Evolutionary conservation across 1,140 invertebrate species (phyloP), one percentile per base, ranked within the genome.

Genomic region (Atopsyche davidsoni): DNA sequence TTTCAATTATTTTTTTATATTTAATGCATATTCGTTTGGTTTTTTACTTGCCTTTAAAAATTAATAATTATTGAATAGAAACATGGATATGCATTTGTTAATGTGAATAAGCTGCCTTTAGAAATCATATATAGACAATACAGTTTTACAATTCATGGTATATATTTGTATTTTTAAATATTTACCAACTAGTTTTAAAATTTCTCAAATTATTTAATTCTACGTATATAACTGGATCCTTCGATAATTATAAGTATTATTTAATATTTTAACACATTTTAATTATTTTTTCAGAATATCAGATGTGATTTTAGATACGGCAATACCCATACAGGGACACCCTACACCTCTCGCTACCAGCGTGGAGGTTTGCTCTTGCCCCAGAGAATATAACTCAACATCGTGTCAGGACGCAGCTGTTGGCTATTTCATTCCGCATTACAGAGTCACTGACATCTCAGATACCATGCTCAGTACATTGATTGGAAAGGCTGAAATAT

Each of bases 351-450:
- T 82, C n/a, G 92, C 89, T 1, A 67, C 67, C 1, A 89, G 92
- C 2, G 82, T 98, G 4, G 96, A 98, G 71, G 73, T 86, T 36
- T 98, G 96, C 64, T 73, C 80, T n/a, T 93, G 90, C 63, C 88
- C 89, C 1, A 63, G 70, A 4, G 77, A 84, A 32, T 94, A 92
- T 67, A 81, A 81, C 57, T 81, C 86, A 1, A 79, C 81, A 0
- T 93, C 90, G 0, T 94, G 92, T 68, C 90, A 94, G 64, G 78
- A 93, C 65, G 90, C 93, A 0, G 89, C 83, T 22, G 67, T 80
- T 16, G 95, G 94, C 1, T 96, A 85, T 65, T 96, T 68, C 65
- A 62, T 72, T 53, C 62, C 60, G 1, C 52, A 59, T 7, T 60
- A 65, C 3, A 59, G 57, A 3, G 16, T 63, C 18, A 48, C 51